Base-by-base conservation (phyloP, 1,140 invertebrate genomes). In the Ceratina japonica region DNA sequence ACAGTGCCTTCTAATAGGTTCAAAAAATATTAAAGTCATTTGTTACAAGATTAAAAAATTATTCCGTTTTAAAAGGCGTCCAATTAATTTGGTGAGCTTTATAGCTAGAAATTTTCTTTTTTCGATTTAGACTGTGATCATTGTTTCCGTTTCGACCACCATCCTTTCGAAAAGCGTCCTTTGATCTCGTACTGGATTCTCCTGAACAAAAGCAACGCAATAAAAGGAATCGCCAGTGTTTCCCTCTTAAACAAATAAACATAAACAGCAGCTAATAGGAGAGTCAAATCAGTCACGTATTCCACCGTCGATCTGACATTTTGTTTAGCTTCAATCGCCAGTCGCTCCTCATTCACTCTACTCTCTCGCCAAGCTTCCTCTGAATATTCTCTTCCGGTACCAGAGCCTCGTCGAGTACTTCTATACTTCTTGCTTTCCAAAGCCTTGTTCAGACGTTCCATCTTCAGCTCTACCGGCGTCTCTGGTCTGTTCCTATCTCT, bases 181-280 rank as follows among this genome's bases (percentile, higher is more conserved):
- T 76, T 64, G n/a, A 92, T 75, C 56, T 90, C 94, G 82, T 95
- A 94, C 84, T 95, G 94, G 51, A 97, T 85, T 87, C 96, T 95
- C 72, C 96, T 93, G 87, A 96, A 97, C 64, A 97, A 94, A 85
- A 97, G 94, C 0, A 97, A 91, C 10, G 94, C 93, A 70, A 97
- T 93, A 80, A 97, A 94, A 24, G 96, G 96, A 76, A 97, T 93
- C 1, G 96, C 95, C 22, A 97, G 91, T 69, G 95, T 92, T 88
- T 96, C 96, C 84, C 96, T 95, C 86, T 96, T 95, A 86, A 96
- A 97, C 15, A 96, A 89, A 89, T 97, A 97, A 54, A 97, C 92
- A 68, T 93, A 92, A 15, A 89, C 59, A 7, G 96, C 96, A 1
- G 96, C 94, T 18, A 95, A 64, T 68, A 96, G 93, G 81, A 96